Evolutionary conservation across 2,113 vertebrate genomes (phyloP).

Genomic region (Archilochus colubris): DNA sequence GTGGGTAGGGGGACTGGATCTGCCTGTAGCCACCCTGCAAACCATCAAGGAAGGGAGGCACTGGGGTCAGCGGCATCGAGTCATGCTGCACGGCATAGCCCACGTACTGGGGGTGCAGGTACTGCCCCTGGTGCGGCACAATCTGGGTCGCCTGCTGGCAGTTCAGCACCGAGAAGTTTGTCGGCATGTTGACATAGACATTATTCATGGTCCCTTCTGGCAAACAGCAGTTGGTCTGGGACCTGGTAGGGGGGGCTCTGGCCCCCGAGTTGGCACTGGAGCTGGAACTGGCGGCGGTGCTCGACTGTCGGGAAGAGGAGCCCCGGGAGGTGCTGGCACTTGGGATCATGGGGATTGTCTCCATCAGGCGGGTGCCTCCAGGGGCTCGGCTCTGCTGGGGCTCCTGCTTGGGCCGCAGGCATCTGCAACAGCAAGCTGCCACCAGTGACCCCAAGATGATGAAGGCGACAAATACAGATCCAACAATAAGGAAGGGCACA

Average conservation of each 20-base stretch:
- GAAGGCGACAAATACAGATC: slow-evolving; percentile 95
- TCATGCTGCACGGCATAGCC: slow-evolving; percentile 89
- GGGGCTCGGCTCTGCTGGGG: slow-evolving; percentile 83
- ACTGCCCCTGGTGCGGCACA: slow-evolving; percentile 94
- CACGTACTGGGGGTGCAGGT: slow-evolving; percentile 92
- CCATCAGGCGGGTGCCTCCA: slow-evolving; percentile 84
- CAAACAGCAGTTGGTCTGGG: slow-evolving; percentile 94
- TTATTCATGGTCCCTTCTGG: slow-evolving; percentile 90
- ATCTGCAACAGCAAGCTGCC: slow-evolving; percentile 95
- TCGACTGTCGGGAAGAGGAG: slow-evolving; percentile 95
- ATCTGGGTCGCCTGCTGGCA: slow-evolving; percentile 98
- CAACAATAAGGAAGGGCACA: slow-evolving; percentile 96
- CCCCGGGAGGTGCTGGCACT: slow-evolving; percentile 89
- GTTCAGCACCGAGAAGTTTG: slow-evolving; percentile 96
- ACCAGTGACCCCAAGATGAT: slow-evolving; percentile 93
- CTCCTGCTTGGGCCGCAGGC: slow-evolving; percentile 96
- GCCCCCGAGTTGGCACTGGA: slow-evolving; percentile 88
- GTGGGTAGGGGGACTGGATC: slow-evolving; percentile 90
- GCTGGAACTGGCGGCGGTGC: slow-evolving; percentile 95
- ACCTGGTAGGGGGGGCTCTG: slow-evolving; percentile 82
- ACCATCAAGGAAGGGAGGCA: slow-evolving; percentile 84
- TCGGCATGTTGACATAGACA: slow-evolving; percentile 96
- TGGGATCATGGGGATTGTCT: slow-evolving; percentile 98
- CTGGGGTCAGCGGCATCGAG: slow-evolving; percentile 78
- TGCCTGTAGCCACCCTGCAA: slow-evolving; percentile 88